Percentiles rank a stretch among this genome's conserved stretches.
These are phyloP conservation scores for Zoanthus sansibaricus DNA, from an alignment of 92 coral and sea anemone genomes.

Conservation along the genomic window DNA sequence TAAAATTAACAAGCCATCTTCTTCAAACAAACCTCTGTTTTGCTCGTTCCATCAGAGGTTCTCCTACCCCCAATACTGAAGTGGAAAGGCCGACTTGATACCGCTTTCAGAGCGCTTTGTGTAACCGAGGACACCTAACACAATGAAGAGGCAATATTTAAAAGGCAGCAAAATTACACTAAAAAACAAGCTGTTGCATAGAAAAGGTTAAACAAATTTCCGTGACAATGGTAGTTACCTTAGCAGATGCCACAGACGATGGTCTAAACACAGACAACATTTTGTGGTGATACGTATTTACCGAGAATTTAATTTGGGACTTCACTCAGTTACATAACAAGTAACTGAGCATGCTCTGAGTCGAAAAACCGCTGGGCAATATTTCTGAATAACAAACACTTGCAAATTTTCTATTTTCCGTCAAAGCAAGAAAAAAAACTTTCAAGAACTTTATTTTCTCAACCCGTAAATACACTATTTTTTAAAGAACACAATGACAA, in stretches of 20 bases:
- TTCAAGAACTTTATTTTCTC: no score
- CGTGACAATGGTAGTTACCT: constrained; percentile 45
- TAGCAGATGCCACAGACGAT: constrained; percentile 58
- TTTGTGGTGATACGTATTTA: not conserved
- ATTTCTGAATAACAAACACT: no score
- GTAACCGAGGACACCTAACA: constrained; percentile 69
- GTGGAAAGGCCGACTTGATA: constrained; percentile 77
- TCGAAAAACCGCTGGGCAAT: not conserved
- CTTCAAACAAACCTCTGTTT: constrained; percentile 75
- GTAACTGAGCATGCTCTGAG: not conserved
- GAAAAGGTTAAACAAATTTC: not conserved
- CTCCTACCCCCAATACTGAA: constrained; percentile 83
- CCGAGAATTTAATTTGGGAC: not conserved
- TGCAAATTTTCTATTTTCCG: no score
- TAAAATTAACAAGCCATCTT: not conserved
- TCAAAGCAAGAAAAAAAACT: no score
- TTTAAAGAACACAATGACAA: no score
- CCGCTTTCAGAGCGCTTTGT: constrained; percentile 60
- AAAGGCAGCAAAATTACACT: not conserved
- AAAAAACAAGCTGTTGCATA: not conserved
- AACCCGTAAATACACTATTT: no score
- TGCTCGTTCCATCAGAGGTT: constrained; percentile 76
- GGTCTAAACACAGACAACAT: constrained; percentile 65
- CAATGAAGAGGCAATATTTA: not conserved
- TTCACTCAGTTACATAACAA: constrained; percentile 4